Conservation (phyloP, 2,113 vertebrate species). For the Hydrochoerus hydrochaeris region DNA sequence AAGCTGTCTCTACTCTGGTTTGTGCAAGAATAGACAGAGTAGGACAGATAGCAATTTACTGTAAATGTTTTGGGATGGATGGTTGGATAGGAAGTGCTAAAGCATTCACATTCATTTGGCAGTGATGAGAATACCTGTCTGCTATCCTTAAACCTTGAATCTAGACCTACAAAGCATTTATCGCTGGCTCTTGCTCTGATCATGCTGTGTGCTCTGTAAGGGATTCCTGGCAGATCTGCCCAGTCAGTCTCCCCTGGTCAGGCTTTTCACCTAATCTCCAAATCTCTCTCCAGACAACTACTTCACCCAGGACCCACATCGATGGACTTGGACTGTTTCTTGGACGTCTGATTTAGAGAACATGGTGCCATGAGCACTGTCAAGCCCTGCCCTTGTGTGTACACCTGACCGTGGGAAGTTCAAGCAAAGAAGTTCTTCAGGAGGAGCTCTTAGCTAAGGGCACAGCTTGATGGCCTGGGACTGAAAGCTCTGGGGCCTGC, state of each 20-base stretch:
- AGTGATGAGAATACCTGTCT: neutral
- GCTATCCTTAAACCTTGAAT: neutral
- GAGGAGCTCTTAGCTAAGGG: constrained; percentile 31
- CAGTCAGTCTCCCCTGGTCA: neutral
- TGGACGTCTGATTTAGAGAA: neutral
- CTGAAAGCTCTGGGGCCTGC: constrained; percentile 55
- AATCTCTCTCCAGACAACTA: neutral
- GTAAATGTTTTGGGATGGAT: constrained; percentile 15
- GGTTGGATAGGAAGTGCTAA: constrained; percentile 15
- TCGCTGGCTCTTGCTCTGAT: neutral
- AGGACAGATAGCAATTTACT: constrained; percentile 43
- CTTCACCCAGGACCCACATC: neutral
- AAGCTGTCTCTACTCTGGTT: constrained; percentile 27
- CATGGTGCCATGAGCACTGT: neutral
- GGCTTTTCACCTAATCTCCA: constrained; percentile 9
- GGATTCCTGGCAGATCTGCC: neutral
- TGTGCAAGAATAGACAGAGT: constrained; percentile 34
- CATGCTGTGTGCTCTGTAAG: neutral
- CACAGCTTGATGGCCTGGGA: neutral
- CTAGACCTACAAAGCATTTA: constrained; percentile 8
- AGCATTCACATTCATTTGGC: constrained; percentile 25
- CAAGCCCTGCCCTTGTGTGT: neutral
- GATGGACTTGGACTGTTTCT: neutral
- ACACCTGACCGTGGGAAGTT: constrained; percentile 29
- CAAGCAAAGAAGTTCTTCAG: constrained; percentile 14